phyloP scores from a whole-genome alignment of 2,113 vertebrate genomes.

The Pelusios castaneus region DNA sequence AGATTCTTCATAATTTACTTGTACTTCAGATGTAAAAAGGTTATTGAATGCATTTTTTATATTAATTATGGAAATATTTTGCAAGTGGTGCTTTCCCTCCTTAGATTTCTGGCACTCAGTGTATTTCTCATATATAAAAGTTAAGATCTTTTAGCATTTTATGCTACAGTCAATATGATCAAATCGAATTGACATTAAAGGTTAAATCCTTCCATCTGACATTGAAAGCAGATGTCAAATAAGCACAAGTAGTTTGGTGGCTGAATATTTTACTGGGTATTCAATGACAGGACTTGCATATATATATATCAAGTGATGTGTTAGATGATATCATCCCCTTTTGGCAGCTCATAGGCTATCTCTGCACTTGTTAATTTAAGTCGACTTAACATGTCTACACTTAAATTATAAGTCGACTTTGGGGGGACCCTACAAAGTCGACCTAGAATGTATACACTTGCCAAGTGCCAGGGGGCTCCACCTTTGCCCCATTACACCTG shows the following conservation, averaged over 20 bases:
- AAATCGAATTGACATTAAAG: neutral
- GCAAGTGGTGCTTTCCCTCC: neutral
- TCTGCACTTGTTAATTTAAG: too few species aligned
- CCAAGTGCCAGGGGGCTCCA: too few species aligned
- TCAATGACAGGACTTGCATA: neutral
- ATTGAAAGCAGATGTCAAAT: neutral
- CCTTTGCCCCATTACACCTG: too few species aligned
- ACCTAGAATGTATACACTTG: too few species aligned
- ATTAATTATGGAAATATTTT: neutral
- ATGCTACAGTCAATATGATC: neutral
- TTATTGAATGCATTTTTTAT: neutral
- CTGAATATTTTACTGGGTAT: neutral
- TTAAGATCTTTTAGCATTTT: neutral
- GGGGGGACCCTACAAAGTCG: too few species aligned
- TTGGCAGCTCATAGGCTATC: neutral
- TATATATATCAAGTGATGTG: neutral
- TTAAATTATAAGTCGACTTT: too few species aligned
- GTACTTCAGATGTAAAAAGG: neutral
- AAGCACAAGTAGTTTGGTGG: neutral
- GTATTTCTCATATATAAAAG: neutral
- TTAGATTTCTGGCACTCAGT: neutral
- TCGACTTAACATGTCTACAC: too few species aligned
- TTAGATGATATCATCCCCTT: neutral
- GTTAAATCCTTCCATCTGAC: neutral
- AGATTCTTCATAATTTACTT: neutral